Percentiles rank a stretch among this genome's conserved stretches.
Conservation (phyloP, 2,797 vertebrate species). For the Acestrorhynchus altus region DNA sequence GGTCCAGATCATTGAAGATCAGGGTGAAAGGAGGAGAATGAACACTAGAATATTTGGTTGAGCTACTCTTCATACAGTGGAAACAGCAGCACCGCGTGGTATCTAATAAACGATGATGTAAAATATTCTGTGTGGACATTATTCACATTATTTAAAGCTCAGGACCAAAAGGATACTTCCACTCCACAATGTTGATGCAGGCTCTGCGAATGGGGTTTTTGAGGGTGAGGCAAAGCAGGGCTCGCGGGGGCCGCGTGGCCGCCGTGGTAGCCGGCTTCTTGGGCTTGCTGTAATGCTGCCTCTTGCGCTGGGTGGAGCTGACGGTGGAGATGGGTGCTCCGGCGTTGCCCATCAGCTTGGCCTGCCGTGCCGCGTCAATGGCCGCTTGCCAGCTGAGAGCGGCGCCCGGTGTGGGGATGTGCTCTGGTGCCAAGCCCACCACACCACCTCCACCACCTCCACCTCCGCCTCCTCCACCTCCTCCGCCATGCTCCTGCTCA, state of each 20-base stretch:
- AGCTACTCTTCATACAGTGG: no score
- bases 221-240: slow-evolving; percentile 95
- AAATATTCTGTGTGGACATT: no score
- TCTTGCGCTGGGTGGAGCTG: slow-evolving; percentile 94
- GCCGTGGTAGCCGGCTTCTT: slow-evolving; percentile 93
- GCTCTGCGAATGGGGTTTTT: slow-evolving; percentile 98
- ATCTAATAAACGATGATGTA: no score
- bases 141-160: no score
- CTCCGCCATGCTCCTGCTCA: slow-evolving; percentile 81
- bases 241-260: slow-evolving; percentile 91
- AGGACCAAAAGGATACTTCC: slow-evolving; percentile 94
- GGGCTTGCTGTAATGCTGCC: slow-evolving; percentile 96
- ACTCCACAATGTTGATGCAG: slow-evolving; percentile 98
- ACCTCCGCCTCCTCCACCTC: slow-evolving; percentile 64
- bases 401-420: slow-evolving; percentile 91
- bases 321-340: slow-evolving; percentile 92
- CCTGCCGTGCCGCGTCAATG: slow-evolving; percentile 94
- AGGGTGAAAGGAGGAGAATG: no score
- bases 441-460: slow-evolving; percentile 83
- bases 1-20: no score
- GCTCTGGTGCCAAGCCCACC: slow-evolving; percentile 93
- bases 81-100: no score
- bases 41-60: no score
- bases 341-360: slow-evolving; percentile 93
- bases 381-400: slow-evolving; percentile 98